Evolutionary conservation across 2,888 invertebrate genomes (phyloP), one percentile per base, ranked within the genome.

Genomic region (Mantis religiosa): DNA sequence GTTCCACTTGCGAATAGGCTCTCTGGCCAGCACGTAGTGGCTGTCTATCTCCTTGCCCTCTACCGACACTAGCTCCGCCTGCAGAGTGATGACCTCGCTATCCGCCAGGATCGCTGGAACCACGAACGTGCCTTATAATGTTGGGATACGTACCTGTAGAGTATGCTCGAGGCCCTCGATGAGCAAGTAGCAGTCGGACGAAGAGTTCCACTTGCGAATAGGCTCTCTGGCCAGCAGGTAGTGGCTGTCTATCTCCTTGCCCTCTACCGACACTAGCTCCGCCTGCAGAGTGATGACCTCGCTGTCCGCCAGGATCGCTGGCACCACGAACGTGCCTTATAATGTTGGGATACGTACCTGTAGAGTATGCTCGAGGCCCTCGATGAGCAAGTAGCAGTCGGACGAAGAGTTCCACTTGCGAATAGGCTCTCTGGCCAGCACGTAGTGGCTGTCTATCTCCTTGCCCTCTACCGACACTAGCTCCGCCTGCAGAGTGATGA

Each of bases 31-130:
- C 3, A 96, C 95, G 92, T 96, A 96, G 92, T 96, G 96, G 88
- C 95, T 95, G 92, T 96, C 96, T 90, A 96, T 96, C 92, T 96
- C 96, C 92, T 96, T 96, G 27, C 96, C 96, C 92, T 95, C 96
- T 0, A 96, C 95, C 0, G 96, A 96, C 1, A 96, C 96, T 87
- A 96, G 92, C 91, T 96, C 96, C 85, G 96, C 96, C 95, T 96
- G 93, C 54, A 96, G 93, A 89, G 95, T 95, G 90, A 96, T 95
- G 90, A 94, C 94, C 34, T 95, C 95, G 90, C 95, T 95, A 91
- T 96, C 96, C 3, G 96, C 95, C 93, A 96, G 93, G 34, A 96
- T 95, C 85, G 96, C 95, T 0, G 96, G 96, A 0, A 96, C 96
- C n/a, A 95, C 94, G 91, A 96, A 96, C 30, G 93, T 93, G 8